Percentiles rank a stretch among this genome's conserved stretches.
Conservation (phyloP, 2,797 vertebrate genomes). For the Arnoldichthys spilopterus region DNA sequence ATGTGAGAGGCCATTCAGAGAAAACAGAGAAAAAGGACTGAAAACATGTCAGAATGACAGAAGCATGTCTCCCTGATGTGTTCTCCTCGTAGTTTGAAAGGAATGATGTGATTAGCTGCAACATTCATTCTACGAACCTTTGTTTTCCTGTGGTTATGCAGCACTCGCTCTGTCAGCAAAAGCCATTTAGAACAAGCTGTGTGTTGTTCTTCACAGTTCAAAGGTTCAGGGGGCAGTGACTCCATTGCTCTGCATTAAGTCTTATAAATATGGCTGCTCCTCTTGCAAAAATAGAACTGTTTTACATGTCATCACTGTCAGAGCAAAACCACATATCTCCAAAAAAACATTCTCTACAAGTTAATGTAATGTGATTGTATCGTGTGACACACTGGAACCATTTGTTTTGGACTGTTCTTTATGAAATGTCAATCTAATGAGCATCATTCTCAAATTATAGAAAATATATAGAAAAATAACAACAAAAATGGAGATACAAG, state of each 20-base stretch:
- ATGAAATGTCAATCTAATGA: no score
- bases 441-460: no score
- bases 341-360: no score
- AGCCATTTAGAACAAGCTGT: neutral
- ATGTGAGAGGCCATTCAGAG: constrained; percentile 15
- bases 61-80: constrained; percentile 2
- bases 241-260: neutral
- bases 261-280: no score
- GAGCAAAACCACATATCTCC: no score
- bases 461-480: no score
- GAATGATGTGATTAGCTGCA: neutral
- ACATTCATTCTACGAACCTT: neutral
- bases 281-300: no score
- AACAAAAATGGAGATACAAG: no score
- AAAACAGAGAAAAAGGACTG: constrained; percentile 13
- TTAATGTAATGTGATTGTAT: no score
- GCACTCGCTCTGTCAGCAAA: neutral
- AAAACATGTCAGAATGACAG: constrained; percentile 36
- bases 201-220: neutral
- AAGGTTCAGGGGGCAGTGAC: neutral
- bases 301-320: no score
- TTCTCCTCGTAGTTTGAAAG: constrained; percentile 3
- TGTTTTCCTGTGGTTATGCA: neutral
- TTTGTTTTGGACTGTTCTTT: no score
- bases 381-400: no score